phyloP scores from a whole-genome alignment of 2,888 invertebrate genomes.

The Uloborus plumipes region DNA sequence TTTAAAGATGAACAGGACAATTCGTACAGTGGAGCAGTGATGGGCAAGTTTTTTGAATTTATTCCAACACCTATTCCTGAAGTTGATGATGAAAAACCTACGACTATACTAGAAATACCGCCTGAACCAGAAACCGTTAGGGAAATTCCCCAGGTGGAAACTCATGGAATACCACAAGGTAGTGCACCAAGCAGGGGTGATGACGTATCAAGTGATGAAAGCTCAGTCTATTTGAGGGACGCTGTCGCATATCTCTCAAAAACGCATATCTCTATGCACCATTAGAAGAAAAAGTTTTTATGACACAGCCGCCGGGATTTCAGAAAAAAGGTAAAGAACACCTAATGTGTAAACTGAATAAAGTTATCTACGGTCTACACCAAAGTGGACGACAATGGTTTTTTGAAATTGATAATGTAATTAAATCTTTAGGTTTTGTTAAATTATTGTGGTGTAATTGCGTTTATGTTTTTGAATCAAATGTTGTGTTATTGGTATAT shows the following conservation, averaged over 20 bases:
- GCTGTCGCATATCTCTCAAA: not conserved
- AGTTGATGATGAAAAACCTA: not conserved
- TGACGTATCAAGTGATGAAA: no score
- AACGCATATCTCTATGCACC: slow-evolving; percentile 16
- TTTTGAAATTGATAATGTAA: not conserved
- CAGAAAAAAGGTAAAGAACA: not conserved
- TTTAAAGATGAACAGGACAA: no score
- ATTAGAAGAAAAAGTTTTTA: not conserved
- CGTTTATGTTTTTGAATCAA: slow-evolving; percentile 16
- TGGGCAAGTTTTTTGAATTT: no score
- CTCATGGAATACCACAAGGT: not conserved
- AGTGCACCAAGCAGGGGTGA: no score
- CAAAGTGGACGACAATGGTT: slow-evolving; percentile 19
- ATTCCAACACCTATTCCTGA: no score
- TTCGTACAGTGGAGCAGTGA: no score
- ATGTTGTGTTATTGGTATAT: not conserved
- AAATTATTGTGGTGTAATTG: slow-evolving; percentile 12
- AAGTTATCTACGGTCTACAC: slow-evolving; percentile 8
- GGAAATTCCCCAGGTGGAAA: not conserved
- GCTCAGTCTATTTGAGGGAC: no score
- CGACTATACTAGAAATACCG: no score
- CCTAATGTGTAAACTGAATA: not conserved
- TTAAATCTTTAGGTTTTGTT: slow-evolving; percentile 1
- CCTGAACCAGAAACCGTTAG: not conserved
- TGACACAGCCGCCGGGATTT: slow-evolving; percentile 8